Percentiles rank a stretch among this genome's conserved stretches.
phyloP scores from a whole-genome alignment of 2,113 vertebrate genomes.

The Paracanthobrama guichenoti region DNA sequence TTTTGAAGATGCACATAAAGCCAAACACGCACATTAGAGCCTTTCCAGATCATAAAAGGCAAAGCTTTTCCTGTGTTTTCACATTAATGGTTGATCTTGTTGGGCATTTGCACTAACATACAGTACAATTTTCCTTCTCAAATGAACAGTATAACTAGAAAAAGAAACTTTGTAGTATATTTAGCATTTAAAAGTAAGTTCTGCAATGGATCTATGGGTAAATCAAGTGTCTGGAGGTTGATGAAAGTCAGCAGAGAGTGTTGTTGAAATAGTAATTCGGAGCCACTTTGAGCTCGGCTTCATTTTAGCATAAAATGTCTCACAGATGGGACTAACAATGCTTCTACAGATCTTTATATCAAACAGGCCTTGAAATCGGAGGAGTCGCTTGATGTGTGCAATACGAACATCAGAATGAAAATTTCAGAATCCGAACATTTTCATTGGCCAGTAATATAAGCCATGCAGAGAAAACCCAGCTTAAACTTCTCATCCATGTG shows the following conservation, averaged over 20 bases:
- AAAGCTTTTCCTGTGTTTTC: background rate
- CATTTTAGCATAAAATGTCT: slow-evolving; percentile 51
- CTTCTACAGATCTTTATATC: slow-evolving; percentile 6
- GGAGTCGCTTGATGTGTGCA: background rate
- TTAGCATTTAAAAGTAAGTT: background rate
- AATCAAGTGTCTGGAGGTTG: slow-evolving; percentile 8
- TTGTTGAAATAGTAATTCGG: slow-evolving; percentile 39
- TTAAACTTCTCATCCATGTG: background rate
- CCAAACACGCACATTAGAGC: background rate
- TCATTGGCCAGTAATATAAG: background rate
- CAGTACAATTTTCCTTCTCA: background rate
- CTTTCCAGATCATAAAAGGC: background rate
- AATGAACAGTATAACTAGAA: background rate
- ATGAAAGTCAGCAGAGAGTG: slow-evolving; percentile 17
- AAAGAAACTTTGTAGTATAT: background rate
- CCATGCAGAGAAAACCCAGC: background rate
- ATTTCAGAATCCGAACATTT: slow-evolving; percentile 21
- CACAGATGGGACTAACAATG: slow-evolving; percentile 46
- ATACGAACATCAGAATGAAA: background rate
- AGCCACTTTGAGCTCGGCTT: slow-evolving; percentile 34
- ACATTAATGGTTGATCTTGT: background rate
- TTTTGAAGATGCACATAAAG: background rate
- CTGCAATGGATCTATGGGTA: background rate
- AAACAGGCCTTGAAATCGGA: background rate
- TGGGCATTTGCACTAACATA: background rate